Percentiles rank a stretch among this genome's conserved stretches.
Conservation (phyloP, 2,888 invertebrate genomes). For the Chymomyza amoena region DNA sequence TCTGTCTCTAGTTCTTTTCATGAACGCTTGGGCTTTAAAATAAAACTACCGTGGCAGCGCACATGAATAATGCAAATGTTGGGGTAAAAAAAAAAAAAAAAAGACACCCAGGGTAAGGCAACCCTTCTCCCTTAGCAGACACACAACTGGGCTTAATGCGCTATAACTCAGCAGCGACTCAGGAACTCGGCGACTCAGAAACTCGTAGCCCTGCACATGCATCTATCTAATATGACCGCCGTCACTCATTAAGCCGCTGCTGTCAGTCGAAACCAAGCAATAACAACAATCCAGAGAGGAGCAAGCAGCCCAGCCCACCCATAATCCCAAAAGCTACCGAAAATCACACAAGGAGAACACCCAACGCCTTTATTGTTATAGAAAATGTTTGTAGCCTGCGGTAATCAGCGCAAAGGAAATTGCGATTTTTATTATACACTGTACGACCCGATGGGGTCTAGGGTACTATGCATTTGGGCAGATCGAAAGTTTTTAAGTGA, state of each 20-base stretch:
- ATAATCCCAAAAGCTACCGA: neutral
- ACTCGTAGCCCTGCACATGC: conserved; percentile 21
- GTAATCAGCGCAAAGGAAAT: conserved; percentile 63
- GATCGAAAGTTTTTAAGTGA: no score
- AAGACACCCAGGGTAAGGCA: conserved; percentile 3
- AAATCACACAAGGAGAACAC: neutral
- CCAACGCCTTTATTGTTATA: conserved; percentile 34
- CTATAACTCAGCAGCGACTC: conserved; percentile 49
- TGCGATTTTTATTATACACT: conserved; percentile 60
- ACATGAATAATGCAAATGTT: conserved; percentile 67
- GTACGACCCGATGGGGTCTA: neutral
- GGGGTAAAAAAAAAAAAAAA: conserved; percentile 28
- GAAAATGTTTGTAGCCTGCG: conserved; percentile 48
- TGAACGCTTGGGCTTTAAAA: conserved; percentile 63
- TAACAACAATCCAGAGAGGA: neutral
- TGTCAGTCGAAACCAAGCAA: conserved; percentile 29
- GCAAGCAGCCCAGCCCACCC: neutral
- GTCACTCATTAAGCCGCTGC: conserved; percentile 67
- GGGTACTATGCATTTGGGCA: neutral
- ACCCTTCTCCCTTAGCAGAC: neutral
- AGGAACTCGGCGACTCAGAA: conserved; percentile 12
- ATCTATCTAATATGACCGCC: conserved; percentile 67
- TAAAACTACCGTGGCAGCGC: conserved; percentile 58
- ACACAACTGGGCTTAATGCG: conserved; percentile 52
- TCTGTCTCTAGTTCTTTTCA: conserved; percentile 48